A percentile compares a stretch with the other conserved stretches of the same genome.
Conservation (phyloP, 2,113 vertebrate species). For the Acanthochromis polyacanthus region DNA sequence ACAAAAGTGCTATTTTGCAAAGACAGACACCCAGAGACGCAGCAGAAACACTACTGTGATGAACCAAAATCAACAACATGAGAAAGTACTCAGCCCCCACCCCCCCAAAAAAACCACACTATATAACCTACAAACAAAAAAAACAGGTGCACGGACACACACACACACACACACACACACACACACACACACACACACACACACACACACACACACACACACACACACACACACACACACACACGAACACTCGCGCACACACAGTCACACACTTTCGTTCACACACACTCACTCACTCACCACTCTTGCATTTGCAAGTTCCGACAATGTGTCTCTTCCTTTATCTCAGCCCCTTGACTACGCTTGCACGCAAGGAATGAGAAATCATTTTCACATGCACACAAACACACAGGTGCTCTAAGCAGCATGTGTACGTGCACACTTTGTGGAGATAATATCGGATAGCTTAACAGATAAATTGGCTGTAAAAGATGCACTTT, state of each 20-base stretch:
- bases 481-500: slow-evolving; percentile 87
- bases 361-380: slow-evolving; percentile 37
- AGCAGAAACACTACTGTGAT: slow-evolving; percentile 84
- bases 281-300: slow-evolving; percentile 28
- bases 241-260: neutral
- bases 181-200: neutral
- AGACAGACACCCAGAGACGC: slow-evolving; percentile 85
- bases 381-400: slow-evolving; percentile 68
- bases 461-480: slow-evolving; percentile 83
- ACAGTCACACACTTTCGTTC: slow-evolving; percentile 11
- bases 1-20: slow-evolving; percentile 87
- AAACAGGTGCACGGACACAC: slow-evolving; percentile 62
- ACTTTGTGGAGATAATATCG: slow-evolving; percentile 81
- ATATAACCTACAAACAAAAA: slow-evolving; percentile 72
- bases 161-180: slow-evolving; percentile 23
- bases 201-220: slow-evolving; percentile 30
- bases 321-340: slow-evolving; percentile 56
- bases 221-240: slow-evolving; percentile 24
- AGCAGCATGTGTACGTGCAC: slow-evolving; percentile 79
- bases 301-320: slow-evolving; percentile 55
- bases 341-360: slow-evolving; percentile 44
- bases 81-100: slow-evolving; percentile 65
- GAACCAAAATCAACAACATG: slow-evolving; percentile 80
- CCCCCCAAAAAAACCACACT: slow-evolving; percentile 47
- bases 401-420: slow-evolving; percentile 73